These are phyloP conservation scores for Varanus salvator DNA, from an alignment of 2,113 vertebrate genomes.

Conservation along the genomic window DNA sequence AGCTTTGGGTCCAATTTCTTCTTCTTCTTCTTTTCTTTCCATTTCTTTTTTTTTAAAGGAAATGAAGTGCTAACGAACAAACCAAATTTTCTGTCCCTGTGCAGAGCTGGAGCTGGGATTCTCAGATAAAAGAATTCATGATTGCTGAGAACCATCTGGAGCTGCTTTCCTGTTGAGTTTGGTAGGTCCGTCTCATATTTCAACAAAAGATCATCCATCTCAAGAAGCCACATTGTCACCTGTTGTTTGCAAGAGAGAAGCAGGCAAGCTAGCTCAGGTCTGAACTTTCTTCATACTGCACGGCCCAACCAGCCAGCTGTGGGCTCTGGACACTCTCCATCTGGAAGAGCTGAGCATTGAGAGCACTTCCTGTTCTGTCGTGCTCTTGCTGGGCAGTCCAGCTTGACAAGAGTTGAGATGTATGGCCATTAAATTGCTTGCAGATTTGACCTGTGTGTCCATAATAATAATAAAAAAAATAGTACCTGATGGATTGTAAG, in stretches of 20 bases:
- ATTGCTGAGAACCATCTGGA: constrained; percentile 54
- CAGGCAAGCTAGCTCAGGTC: constrained; percentile 31
- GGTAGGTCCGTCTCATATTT: constrained; percentile 59
- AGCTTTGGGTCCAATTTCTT: constrained; percentile 28
- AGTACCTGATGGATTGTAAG: constrained; percentile 69
- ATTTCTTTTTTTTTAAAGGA: constrained; percentile 47
- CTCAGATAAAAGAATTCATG: constrained; percentile 57
- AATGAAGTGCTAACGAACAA: constrained; percentile 61
- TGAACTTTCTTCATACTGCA: constrained; percentile 55
- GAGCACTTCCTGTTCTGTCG: constrained; percentile 54
- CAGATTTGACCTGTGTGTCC: constrained; percentile 75
- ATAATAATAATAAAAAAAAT: constrained; percentile 56
- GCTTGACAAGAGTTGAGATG: constrained; percentile 64
- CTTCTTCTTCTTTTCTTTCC: too few species aligned
- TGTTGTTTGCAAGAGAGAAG: constrained; percentile 31
- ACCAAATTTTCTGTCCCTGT: constrained; percentile 48
- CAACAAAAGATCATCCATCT: constrained; percentile 31
- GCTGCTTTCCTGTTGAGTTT: constrained; percentile 38
- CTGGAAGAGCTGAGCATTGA: constrained; percentile 59
- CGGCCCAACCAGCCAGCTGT: constrained; percentile 45
- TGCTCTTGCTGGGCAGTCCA: constrained; percentile 55
- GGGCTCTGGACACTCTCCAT: constrained; percentile 6
- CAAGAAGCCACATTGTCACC: constrained; percentile 39
- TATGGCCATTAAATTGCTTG: constrained; percentile 71
- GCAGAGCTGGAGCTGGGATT: constrained; percentile 42